Evolutionary conservation across 1,140 invertebrate genomes (phyloP).

Genomic region (Sycobia sp.): DNA sequence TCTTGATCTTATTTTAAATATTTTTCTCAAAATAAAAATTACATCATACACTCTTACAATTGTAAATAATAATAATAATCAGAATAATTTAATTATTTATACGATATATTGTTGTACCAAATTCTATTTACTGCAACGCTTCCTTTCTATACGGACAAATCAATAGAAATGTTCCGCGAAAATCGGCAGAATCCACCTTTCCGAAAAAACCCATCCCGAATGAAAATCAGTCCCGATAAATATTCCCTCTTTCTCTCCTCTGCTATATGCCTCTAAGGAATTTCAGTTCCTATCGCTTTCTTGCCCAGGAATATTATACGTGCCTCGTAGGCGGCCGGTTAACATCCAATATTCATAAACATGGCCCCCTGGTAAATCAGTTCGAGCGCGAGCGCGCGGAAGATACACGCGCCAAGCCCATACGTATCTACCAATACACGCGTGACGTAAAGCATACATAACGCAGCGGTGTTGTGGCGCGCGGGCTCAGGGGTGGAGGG

Average conservation of each 20-base stretch:
- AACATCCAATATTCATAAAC: slow-evolving; percentile 34
- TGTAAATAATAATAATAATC: too few species aligned
- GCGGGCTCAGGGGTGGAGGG: too few species aligned
- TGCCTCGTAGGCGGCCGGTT: slow-evolving; percentile 1
- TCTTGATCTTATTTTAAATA: too few species aligned
- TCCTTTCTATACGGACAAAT: too few species aligned
- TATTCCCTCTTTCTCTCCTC: not conserved
- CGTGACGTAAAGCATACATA: not conserved
- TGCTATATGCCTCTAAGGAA: not conserved
- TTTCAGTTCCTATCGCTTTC: not conserved
- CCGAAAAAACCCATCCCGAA: too few species aligned
- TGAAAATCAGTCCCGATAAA: not conserved
- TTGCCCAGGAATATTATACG: not conserved
- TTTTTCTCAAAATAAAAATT: too few species aligned
- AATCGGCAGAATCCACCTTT: too few species aligned
- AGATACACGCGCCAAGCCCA: not conserved
- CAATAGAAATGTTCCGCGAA: too few species aligned
- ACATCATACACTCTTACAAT: too few species aligned
- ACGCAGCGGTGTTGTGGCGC: not conserved
- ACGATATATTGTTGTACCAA: too few species aligned
- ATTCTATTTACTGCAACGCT: too few species aligned
- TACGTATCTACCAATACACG: not conserved
- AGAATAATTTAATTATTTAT: too few species aligned
- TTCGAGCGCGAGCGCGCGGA: not conserved
- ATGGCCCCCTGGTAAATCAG: slow-evolving; percentile 14